Conservation (phyloP, 2,797 vertebrate species). For the Lutjanus campechanus region DNA sequence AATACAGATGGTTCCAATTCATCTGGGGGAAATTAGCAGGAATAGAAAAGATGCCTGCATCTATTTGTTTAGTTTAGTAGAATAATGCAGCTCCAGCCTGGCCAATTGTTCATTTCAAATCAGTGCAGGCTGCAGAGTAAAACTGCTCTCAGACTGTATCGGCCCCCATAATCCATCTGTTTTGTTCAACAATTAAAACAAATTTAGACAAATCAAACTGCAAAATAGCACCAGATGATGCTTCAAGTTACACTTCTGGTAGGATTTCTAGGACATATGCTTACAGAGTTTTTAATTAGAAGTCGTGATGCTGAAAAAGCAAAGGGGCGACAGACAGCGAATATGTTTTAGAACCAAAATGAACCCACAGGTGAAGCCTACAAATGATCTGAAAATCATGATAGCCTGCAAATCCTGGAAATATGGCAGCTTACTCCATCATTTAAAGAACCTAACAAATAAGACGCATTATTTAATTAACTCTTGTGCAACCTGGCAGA, state of each 20-base stretch:
- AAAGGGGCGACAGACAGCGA: background rate
- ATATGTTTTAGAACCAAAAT: background rate
- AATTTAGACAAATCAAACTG: background rate
- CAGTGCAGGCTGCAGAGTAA: background rate
- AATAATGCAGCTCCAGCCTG: slow-evolving; percentile 8
- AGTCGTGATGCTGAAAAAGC: background rate
- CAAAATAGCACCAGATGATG: slow-evolving; percentile 1
- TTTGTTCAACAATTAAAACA: slow-evolving; percentile 23
- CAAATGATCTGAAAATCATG: slow-evolving; percentile 1
- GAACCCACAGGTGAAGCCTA: background rate
- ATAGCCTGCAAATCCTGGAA: background rate
- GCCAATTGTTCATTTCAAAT: slow-evolving; percentile 5
- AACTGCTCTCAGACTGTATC: background rate
- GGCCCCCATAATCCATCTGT: slow-evolving; percentile 4
- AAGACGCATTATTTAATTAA: slow-evolving; percentile 9
- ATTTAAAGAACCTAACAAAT: background rate
- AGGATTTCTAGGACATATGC: background rate
- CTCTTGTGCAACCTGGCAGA: slow-evolving; percentile 1
- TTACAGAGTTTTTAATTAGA: background rate
- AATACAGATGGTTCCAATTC: background rate
- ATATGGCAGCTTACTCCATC: background rate
- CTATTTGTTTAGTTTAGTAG: background rate
- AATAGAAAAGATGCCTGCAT: background rate
- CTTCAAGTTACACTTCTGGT: background rate
- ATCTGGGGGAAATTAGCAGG: background rate